phyloP scores from a whole-genome alignment of 1,140 invertebrate species.

The Hestina assimilis region DNA sequence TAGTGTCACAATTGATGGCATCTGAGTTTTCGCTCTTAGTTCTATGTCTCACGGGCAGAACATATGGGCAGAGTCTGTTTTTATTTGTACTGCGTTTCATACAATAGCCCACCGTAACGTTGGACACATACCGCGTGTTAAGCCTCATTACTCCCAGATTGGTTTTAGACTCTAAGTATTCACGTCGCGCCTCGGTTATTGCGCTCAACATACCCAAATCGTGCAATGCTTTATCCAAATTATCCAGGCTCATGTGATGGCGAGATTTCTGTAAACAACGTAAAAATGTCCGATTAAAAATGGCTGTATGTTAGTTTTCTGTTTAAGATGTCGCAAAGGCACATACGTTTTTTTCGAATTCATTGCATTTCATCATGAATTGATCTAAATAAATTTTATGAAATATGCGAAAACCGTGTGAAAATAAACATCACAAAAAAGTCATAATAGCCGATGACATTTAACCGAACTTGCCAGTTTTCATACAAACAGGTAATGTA shows the following conservation, averaged over 20 bases:
- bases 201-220: slow-evolving; percentile 80
- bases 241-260: slow-evolving; percentile 70
- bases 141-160: slow-evolving; percentile 76
- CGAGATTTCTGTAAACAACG: slow-evolving; percentile 63
- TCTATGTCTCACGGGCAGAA: slow-evolving; percentile 75
- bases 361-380: slow-evolving; percentile 67
- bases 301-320: slow-evolving; percentile 3
- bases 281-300: slow-evolving; percentile 9
- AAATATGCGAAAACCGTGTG: slow-evolving; percentile 60
- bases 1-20: slow-evolving; percentile 58
- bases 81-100: slow-evolving; percentile 73
- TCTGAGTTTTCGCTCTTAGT: slow-evolving; percentile 81
- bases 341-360: slow-evolving; percentile 62
- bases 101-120: slow-evolving; percentile 79
- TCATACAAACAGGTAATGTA: slow-evolving; percentile 1
- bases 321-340: slow-evolving; percentile 12
- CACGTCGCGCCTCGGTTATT: slow-evolving; percentile 76
- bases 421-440: slow-evolving; percentile 77
- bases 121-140: slow-evolving; percentile 79
- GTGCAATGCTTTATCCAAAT: slow-evolving; percentile 79
- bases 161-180: slow-evolving; percentile 76
- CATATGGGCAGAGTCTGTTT: slow-evolving; percentile 73
- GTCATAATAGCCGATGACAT: slow-evolving; percentile 71
- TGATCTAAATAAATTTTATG: slow-evolving; percentile 40
- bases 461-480: slow-evolving; percentile 29